Percentiles rank a stretch among this genome's conserved stretches.
These are phyloP conservation scores for Pangasius macronema DNA, from an alignment of 2,797 vertebrate species.

Conservation along the genomic window DNA sequence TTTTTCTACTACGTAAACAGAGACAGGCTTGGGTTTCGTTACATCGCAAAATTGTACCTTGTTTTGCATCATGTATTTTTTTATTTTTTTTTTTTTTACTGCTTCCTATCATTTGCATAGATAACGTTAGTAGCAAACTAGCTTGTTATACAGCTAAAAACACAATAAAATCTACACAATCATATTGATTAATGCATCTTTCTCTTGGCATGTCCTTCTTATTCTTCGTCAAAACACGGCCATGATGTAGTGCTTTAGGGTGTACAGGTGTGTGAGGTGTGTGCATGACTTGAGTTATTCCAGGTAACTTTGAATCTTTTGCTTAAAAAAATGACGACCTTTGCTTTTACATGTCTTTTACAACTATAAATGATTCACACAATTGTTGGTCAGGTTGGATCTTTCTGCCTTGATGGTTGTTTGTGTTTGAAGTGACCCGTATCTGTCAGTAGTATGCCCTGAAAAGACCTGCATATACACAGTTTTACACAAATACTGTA, in stretches of 20 bases:
- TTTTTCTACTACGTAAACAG: neutral
- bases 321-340: neutral
- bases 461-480: neutral
- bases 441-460: neutral
- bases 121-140: neutral
- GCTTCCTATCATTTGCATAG: neutral
- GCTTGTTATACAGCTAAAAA: neutral
- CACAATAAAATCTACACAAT: neutral
- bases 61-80: neutral
- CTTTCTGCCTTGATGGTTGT: neutral
- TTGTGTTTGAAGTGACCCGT: neutral
- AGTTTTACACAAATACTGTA: neutral
- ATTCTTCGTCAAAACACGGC: neutral
- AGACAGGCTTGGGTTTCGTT: neutral
- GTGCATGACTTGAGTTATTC: no score
- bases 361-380: neutral
- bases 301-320: neutral
- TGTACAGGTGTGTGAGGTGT: neutral
- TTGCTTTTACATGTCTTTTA: neutral
- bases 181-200: neutral
- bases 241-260: neutral
- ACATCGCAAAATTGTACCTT: neutral
- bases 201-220: neutral
- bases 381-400: neutral
- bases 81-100: neutral